Evolutionary conservation across 2,113 vertebrate genomes (phyloP).

Genomic region (Hyla sarda): DNA sequence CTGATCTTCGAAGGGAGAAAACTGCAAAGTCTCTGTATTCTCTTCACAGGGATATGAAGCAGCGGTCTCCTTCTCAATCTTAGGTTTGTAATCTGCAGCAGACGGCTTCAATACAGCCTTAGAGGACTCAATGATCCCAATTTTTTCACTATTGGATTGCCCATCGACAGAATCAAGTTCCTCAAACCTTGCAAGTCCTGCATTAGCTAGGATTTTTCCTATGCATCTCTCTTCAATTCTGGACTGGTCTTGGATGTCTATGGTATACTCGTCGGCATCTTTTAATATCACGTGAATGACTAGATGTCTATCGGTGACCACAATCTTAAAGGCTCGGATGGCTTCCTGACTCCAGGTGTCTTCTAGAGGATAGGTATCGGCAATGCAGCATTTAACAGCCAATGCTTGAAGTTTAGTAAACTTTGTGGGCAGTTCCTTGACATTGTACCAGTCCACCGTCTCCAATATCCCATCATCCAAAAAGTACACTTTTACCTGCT

Average conservation of each 20-base stretch:
- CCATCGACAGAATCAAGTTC: constrained; percentile 60
- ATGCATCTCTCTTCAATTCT: constrained; percentile 77
- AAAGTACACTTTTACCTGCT: constrained; percentile 77
- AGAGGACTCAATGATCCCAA: not conserved
- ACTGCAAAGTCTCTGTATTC: not conserved
- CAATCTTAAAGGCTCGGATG: constrained; percentile 79
- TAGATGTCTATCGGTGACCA: constrained; percentile 79
- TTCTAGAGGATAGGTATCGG: constrained; percentile 72
- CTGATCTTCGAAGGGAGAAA: constrained; percentile 33
- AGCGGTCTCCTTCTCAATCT: not conserved
- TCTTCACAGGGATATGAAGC: not conserved
- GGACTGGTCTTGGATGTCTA: constrained; percentile 79
- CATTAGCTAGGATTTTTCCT: constrained; percentile 74
- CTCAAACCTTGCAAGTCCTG: constrained; percentile 73
- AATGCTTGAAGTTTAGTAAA: constrained; percentile 78
- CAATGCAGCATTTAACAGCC: constrained; percentile 82
- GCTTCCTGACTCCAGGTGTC: constrained; percentile 78
- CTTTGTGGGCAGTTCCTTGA: constrained; percentile 76
- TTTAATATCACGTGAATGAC: constrained; percentile 73
- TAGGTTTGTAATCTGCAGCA: not conserved
- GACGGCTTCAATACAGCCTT: not conserved
- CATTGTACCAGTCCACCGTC: constrained; percentile 67
- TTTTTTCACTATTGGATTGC: not conserved
- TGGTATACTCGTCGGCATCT: constrained; percentile 69
- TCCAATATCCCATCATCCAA: constrained; percentile 83